Base-by-base conservation (phyloP, 2,797 vertebrate species). In the Kryptopterus vitreolus region DNA sequence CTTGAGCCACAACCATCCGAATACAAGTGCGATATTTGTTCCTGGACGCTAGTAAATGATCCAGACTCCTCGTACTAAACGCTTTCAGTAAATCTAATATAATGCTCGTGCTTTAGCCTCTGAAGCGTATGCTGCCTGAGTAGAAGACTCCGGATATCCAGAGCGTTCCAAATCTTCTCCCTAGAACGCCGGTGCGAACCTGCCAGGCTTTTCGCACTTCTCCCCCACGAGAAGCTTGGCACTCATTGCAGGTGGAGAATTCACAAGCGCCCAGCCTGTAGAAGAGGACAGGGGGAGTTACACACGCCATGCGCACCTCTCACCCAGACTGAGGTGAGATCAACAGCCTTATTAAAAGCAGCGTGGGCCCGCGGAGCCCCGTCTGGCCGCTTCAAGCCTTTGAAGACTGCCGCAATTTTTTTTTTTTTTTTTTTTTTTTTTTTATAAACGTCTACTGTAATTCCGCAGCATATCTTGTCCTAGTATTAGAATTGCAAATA, bases 401-500 rank as follows among this genome's bases (percentile, higher is more conserved):
- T 91, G 90, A 92, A 90, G 89, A 86, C 85, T 77, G 63, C 70
- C 55, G 81, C 80, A 77, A 78, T 70, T 85, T 83, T 85, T 90
- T 61, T n/a, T n/a, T n/a, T n/a, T n/a, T n/a, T n/a, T n/a, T n/a
- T n/a, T n/a, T n/a, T n/a, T n/a, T n/a, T n/a, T n/a, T n/a, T n/a
- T n/a, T n/a, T n/a, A n/a, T 22, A 75, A 88, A 90, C 88, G 86
- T 85, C 83, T 83, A 65, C 87, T 82, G 86, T 91, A 90, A 90
- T 91, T 90, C 88, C 83, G 81, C 82, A 85, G 85, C 84, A 83
- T 85, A 87, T 88, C 84, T 83, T 80, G 86, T 84, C 76, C 61
- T 33, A 78, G 86, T 86, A 85, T 90, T 90, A 82, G 85, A 88
- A 87, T 90, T 85, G 84, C 88, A 91, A 91, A 92, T 92, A 38